Base-by-base conservation (phyloP, 2,888 invertebrate genomes). In the Aspidiotus destructor region DNA sequence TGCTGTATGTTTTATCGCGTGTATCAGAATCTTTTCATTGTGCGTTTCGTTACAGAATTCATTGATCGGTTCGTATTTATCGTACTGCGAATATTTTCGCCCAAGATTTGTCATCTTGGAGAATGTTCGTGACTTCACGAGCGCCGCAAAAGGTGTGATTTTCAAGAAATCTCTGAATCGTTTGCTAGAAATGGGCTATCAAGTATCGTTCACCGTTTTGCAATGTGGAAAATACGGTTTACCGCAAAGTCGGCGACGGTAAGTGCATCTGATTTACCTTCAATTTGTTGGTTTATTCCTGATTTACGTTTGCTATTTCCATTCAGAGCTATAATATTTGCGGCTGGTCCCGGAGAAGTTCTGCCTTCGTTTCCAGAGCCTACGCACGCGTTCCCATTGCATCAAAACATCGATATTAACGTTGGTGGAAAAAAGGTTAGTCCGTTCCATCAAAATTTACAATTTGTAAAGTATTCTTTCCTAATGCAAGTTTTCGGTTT, bases 151-250 rank as follows among this genome's bases (percentile, higher is more conserved):
- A 70, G 85, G 85, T 57, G 86, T 90, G 85, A 87, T 92, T 40
- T 77, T 92, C 63, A 91, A 91, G 77, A 76, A 91, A 72, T 87
- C 90, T 0, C 76, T 92, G 48, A 79, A 87, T 1, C 87, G 89
- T 72, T 79, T 92, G 15, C 75, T 90, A 41, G 83, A 85, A 62
- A 91, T 92, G 87, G 92, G 91, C 0, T 92, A 92, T 75, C 91
- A 92, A 78, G 90, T 89, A 72, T 86, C 89, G 0, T 89, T 91
- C 75, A 91, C 89, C 0, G 82, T 92, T n/a, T 76, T 92, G 13
- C 92, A 92, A 79, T 91, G 91, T 1, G 92, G 92, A 1, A 85
- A 86, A 75, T 92, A 88, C 75, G 92, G 92, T 0, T 85, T 92
- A 3, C 88, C 92, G 3, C 91, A 92, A 76, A 90, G 88, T 0